Conservation (phyloP, 2,797 vertebrate species). For the Discoglossus pictus region DNA sequence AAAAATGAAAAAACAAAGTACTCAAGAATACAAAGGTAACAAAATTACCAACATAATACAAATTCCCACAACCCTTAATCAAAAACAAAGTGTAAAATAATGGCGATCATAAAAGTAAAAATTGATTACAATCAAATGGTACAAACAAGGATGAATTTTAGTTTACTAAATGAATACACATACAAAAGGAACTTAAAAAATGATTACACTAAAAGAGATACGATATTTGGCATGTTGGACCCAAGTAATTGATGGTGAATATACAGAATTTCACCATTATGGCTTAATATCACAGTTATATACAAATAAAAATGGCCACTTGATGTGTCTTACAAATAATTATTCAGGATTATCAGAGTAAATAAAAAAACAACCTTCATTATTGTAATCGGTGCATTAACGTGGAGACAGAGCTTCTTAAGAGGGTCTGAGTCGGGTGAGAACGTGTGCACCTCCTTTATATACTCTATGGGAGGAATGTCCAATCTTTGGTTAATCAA, state of each 20-base stretch:
- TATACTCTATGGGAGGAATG: too few species aligned
- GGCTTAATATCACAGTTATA: too few species aligned
- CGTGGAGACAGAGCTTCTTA: too few species aligned
- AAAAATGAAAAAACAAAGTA: slow-evolving; percentile 11
- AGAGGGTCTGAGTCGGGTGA: too few species aligned
- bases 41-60: not conserved
- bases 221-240: slow-evolving; percentile 26
- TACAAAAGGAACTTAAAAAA: not conserved
- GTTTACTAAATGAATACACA: not conserved
- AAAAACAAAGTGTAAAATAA: not conserved
- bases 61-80: slow-evolving; percentile 4
- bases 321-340: too few species aligned
- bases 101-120: not conserved
- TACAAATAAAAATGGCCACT: too few species aligned
- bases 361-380: too few species aligned
- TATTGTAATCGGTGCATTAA: too few species aligned
- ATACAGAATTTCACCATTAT: not conserved
- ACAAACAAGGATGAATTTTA: not conserved
- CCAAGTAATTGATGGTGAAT: not conserved
- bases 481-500: too few species aligned
- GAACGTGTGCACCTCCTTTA: too few species aligned
- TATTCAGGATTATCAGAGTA: too few species aligned
- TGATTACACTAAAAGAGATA: not conserved
- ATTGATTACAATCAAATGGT: not conserved
- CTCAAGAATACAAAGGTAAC: slow-evolving; percentile 27